These are phyloP conservation scores for Rhizoglyphus robini DNA, from an alignment of 1,140 invertebrate species.

Conservation along the genomic window DNA sequence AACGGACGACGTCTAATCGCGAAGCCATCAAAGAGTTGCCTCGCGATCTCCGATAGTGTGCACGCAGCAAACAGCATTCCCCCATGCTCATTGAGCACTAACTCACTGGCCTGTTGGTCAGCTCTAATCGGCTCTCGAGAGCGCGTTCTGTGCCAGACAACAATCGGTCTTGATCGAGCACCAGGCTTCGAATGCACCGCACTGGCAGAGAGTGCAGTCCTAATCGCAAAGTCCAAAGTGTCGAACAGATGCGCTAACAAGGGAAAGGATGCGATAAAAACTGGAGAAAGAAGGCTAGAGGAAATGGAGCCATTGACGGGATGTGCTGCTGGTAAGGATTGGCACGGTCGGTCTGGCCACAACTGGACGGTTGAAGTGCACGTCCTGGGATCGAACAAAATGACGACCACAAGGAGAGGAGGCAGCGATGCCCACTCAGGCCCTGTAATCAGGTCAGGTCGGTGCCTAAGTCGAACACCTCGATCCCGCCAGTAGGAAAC, in stretches of 20 bases:
- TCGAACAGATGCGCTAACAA: conserved; percentile 14
- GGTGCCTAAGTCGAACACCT: too few species aligned
- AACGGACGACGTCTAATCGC: neutral
- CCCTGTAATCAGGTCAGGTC: too few species aligned
- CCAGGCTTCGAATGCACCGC: neutral
- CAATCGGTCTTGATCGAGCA: neutral
- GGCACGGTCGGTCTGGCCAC: neutral
- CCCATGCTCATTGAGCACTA: neutral
- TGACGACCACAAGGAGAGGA: too few species aligned
- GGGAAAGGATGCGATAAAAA: conserved; percentile 14
- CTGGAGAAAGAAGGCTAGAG: conserved; percentile 9
- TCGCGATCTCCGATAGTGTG: conserved; percentile 1
- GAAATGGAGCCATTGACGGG: conserved; percentile 11
- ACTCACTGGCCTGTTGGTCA: neutral
- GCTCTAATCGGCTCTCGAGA: neutral
- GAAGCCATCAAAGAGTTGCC: conserved; percentile 12
- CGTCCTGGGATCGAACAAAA: too few species aligned
- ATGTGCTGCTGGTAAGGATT: conserved; percentile 1
- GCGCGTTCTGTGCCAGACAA: neutral
- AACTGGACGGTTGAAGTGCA: too few species aligned
- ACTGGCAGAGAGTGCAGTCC: neutral
- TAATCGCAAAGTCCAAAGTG: conserved; percentile 14
- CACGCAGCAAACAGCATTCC: neutral
- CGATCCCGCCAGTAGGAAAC: too few species aligned
- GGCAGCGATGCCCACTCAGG: too few species aligned